Conservation (phyloP, 2,797 vertebrate species). For the Sebastes ruberrimus region DNA sequence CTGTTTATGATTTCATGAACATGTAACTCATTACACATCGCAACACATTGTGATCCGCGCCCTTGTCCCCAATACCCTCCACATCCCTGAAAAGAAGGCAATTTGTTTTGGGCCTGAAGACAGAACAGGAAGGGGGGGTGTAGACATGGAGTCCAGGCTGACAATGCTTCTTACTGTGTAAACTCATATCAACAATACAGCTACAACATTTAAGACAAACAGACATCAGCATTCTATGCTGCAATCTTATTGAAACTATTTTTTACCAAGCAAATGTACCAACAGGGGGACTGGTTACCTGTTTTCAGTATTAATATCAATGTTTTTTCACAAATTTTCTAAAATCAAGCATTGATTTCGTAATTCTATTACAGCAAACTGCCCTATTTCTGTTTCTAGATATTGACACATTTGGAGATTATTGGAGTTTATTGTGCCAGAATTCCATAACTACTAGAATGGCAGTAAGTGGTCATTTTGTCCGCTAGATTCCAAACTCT, state of each 20-base stretch:
- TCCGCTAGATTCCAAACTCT: neutral
- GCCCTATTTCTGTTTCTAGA: too few relatives aligned
- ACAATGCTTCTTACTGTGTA: neutral
- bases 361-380: too few relatives aligned
- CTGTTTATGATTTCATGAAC: constrained; percentile 76
- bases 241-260: too few relatives aligned
- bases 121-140: neutral
- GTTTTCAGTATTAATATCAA: too few relatives aligned
- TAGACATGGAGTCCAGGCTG: neutral
- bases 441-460: neutral
- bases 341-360: too few relatives aligned
- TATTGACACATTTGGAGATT: too few relatives aligned
- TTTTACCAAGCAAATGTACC: too few relatives aligned
- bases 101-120: constrained; percentile 44
- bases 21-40: constrained; percentile 75
- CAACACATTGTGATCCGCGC: constrained; percentile 59
- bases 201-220: neutral
- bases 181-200: neutral
- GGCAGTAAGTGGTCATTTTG: neutral
- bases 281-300: too few relatives aligned
- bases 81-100: constrained; percentile 59
- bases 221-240: neutral
- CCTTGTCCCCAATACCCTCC: constrained; percentile 44
- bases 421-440: too few relatives aligned
- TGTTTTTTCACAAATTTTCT: too few relatives aligned